Evolutionary conservation across 1,140 invertebrate genomes (phyloP).

Genomic region (Lutraria rhynchaena): DNA sequence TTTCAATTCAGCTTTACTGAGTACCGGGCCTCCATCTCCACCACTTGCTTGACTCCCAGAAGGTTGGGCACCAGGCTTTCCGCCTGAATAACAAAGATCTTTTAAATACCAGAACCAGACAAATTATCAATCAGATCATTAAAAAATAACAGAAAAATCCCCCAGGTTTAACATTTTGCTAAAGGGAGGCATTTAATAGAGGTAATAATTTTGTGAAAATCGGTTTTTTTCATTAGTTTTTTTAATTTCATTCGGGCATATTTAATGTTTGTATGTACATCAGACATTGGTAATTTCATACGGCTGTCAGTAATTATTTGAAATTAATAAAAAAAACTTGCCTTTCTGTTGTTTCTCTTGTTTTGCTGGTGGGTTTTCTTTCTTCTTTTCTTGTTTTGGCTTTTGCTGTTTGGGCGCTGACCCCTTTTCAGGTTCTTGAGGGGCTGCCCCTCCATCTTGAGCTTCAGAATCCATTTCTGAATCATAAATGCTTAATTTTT

Average conservation of each 20-base stretch:
- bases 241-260: too few relatives aligned
- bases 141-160: neutral
- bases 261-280: too few relatives aligned
- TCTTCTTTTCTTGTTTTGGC: neutral
- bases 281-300: neutral
- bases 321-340: neutral
- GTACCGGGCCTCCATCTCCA: constrained; percentile 67
- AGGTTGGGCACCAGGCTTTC: neutral
- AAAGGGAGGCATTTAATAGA: neutral
- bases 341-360: neutral
- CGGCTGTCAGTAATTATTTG: neutral
- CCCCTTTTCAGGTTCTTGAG: neutral
- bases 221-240: neutral
- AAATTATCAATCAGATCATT: neutral
- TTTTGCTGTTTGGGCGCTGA: neutral
- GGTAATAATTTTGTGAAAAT: neutral
- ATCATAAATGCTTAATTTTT: too few relatives aligned
- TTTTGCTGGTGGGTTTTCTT: neutral
- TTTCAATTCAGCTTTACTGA: constrained; percentile 89
- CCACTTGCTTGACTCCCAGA: constrained; percentile 2
- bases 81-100: too few relatives aligned
- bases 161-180: too few relatives aligned
- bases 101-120: neutral
- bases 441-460: neutral
- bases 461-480: constrained; percentile 19